These are phyloP conservation scores for Orthonevra nobilis DNA, from an alignment of 2,888 invertebrate genomes.

Conservation along the genomic window DNA sequence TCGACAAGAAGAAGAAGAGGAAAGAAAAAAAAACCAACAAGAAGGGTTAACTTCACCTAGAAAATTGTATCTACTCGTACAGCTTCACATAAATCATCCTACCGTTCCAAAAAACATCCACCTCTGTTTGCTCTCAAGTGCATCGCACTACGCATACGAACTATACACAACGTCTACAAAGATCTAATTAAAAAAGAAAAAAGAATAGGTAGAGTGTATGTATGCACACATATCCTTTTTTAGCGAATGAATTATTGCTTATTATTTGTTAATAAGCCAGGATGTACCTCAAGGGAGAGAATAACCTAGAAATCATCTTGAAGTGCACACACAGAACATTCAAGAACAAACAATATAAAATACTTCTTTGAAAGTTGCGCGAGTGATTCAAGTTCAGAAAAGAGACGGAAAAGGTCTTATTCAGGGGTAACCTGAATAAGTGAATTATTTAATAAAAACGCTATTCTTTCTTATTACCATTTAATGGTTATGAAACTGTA, in stretches of 20 bases:
- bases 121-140: conserved; percentile 50
- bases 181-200: conserved; percentile 61
- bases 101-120: conserved; percentile 37
- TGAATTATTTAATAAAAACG: conserved; percentile 44
- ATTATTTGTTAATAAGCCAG: conserved; percentile 70
- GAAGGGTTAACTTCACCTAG: conserved; percentile 57
- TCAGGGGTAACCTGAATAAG: conserved; percentile 37
- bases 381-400: conserved; percentile 7
- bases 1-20: neutral
- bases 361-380: no score
- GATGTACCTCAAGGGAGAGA: conserved; percentile 54
- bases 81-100: conserved; percentile 65
- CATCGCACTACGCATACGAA: conserved; percentile 27
- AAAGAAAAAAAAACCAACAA: conserved; percentile 2
- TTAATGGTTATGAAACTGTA: conserved; percentile 60
- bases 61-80: conserved; percentile 25
- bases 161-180: conserved; percentile 47
- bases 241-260: conserved; percentile 68
- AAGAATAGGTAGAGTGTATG: conserved; percentile 19
- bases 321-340: conserved; percentile 47
- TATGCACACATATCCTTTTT: conserved; percentile 32
- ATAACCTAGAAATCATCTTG: conserved; percentile 51
- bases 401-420: conserved; percentile 9
- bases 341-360: conserved; percentile 41
- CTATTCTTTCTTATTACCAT: conserved; percentile 60